Evolutionary conservation across 1,140 invertebrate genomes (phyloP).

Genomic region (Archivesica marissinica): DNA sequence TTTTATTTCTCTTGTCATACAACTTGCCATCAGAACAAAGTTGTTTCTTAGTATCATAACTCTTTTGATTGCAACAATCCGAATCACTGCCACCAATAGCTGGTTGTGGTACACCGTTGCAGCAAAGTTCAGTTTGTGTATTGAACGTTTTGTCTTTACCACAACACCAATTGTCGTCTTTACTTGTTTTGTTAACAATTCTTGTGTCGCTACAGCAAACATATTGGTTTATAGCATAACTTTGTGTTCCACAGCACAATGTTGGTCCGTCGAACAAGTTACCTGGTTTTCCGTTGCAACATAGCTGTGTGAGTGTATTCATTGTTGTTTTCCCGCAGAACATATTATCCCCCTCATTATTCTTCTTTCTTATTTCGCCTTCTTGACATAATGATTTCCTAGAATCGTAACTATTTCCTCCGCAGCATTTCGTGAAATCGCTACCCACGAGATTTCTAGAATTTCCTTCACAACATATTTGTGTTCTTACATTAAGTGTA

Average conservation of each 20-base stretch:
- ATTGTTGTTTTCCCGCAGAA: constrained; percentile 56
- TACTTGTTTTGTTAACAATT: constrained; percentile 35
- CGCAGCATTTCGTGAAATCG: constrained; percentile 51
- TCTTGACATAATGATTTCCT: constrained; percentile 40
- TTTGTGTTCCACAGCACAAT: constrained; percentile 47
- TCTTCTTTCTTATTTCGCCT: constrained; percentile 37
- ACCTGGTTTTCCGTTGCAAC: constrained; percentile 47
- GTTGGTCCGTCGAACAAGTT: not conserved
- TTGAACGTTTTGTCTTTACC: constrained; percentile 48
- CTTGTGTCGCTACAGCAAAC: constrained; percentile 52
- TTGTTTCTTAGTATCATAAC: constrained; percentile 50
- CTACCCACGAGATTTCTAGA: constrained; percentile 32
- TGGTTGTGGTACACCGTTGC: constrained; percentile 48
- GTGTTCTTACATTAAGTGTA: constrained; percentile 25
- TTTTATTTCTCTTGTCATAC: constrained; percentile 35
- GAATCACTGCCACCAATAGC: constrained; percentile 15
- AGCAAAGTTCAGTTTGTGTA: constrained; percentile 43
- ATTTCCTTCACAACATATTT: constrained; percentile 50
- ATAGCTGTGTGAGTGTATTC: constrained; percentile 37
- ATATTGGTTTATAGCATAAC: constrained; percentile 32
- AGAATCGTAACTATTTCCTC: constrained; percentile 37
- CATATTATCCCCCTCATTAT: constrained; percentile 37
- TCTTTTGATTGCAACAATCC: constrained; percentile 45
- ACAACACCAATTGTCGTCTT: constrained; percentile 58
- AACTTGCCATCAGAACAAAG: constrained; percentile 41